phyloP scores from a whole-genome alignment of 1,140 invertebrate genomes.

The Diachasmimorpha longicaudata region DNA sequence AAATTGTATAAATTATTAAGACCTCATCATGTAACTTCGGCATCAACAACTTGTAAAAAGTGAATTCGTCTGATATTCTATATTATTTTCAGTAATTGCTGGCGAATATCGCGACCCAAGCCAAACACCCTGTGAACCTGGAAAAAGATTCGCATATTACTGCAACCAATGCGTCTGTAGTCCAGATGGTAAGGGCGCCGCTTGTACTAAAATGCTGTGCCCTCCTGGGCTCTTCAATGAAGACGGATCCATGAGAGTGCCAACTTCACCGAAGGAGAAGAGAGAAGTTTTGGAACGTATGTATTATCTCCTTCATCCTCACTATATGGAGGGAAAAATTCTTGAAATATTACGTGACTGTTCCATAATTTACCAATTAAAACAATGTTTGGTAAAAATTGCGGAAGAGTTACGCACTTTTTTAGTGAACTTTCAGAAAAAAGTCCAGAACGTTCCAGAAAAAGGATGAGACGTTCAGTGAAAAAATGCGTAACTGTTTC shows the following conservation, averaged over 20 bases:
- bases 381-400: too few relatives aligned
- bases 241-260: background rate
- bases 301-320: background rate
- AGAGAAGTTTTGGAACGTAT: background rate
- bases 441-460: too few relatives aligned
- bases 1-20: background rate
- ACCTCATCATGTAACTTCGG: background rate
- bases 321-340: too few relatives aligned
- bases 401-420: too few relatives aligned
- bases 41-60: background rate
- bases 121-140: background rate
- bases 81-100: background rate
- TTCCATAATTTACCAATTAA: too few relatives aligned
- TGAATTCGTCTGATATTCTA: background rate
- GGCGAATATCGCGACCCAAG: background rate
- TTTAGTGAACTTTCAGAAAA: too few relatives aligned
- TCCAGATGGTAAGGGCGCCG: background rate
- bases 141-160: background rate
- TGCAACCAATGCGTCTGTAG: background rate
- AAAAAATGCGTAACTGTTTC: too few relatives aligned
- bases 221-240: background rate
- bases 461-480: too few relatives aligned
- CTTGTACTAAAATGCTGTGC: background rate
- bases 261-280: background rate
- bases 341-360: too few relatives aligned